Percentiles rank a stretch among this genome's conserved stretches.
Conservation (phyloP, 2,113 vertebrate species). For the Ictalurus punctatus region DNA sequence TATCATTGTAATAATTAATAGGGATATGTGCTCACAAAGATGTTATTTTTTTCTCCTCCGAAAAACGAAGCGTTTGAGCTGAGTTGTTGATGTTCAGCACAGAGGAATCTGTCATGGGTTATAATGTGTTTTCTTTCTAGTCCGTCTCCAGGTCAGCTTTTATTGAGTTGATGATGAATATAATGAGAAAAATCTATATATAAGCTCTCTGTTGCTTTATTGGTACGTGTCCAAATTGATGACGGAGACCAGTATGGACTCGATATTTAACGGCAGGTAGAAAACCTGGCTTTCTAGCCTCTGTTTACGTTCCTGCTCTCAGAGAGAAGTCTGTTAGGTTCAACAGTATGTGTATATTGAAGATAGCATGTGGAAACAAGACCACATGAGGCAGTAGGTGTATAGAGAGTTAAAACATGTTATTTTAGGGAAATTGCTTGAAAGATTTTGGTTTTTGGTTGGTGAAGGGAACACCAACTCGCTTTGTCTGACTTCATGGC, state of each 20-base stretch:
- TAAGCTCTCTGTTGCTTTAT: neutral
- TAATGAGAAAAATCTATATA: conserved; percentile 27
- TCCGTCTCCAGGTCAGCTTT: neutral
- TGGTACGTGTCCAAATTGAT: conserved; percentile 57
- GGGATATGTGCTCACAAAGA: conserved; percentile 31
- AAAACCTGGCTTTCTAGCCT: conserved; percentile 50
- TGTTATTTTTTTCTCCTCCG: conserved; percentile 5
- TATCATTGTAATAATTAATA: conserved; percentile 67
- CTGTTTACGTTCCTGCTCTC: conserved; percentile 61
- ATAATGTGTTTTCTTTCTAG: neutral
- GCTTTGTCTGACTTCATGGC: conserved; percentile 77
- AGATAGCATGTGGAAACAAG: conserved; percentile 63
- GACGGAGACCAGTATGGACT: conserved; percentile 48
- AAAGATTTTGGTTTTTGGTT: neutral
- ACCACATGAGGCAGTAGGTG: conserved; percentile 60
- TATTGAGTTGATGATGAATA: conserved; percentile 2
- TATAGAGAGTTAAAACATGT: conserved; percentile 13
- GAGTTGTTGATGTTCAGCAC: conserved; percentile 46
- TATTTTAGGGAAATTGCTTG: conserved; percentile 5
- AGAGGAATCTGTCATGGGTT: neutral
- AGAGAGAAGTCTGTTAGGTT: conserved; percentile 64
- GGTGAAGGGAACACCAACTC: conserved; percentile 47
- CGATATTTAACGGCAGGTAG: conserved; percentile 59
- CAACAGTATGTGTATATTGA: conserved; percentile 72
- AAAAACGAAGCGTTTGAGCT: conserved; percentile 33